A percentile compares a stretch with the other conserved stretches of the same genome.
Conservation (phyloP, 1,140 invertebrate species). For the Aplysia californica region DNA sequence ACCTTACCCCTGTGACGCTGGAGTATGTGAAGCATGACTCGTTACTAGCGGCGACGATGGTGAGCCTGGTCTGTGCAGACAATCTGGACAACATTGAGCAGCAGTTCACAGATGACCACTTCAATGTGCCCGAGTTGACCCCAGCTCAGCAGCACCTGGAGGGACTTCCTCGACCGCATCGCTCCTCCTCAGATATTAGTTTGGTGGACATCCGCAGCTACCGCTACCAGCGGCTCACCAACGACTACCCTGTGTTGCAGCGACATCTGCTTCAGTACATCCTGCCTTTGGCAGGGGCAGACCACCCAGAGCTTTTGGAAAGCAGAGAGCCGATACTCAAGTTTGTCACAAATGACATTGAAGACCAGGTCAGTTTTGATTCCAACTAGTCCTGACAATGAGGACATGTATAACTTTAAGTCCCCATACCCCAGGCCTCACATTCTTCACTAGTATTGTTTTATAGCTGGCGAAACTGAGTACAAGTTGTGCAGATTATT, state of each 20-base stretch:
- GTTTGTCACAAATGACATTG: conserved; percentile 57
- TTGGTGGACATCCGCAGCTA: conserved; percentile 62
- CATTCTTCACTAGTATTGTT: too few species aligned
- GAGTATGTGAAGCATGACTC: conserved; percentile 62
- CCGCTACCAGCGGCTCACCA: conserved; percentile 56
- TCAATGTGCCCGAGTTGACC: conserved; percentile 29
- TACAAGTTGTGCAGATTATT: too few species aligned
- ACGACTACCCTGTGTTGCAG: conserved; percentile 57
- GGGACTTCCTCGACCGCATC: conserved; percentile 20
- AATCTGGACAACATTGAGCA: conserved; percentile 57
- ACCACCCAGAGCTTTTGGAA: conserved; percentile 53
- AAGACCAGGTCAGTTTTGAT: conserved; percentile 39
- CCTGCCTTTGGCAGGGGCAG: conserved; percentile 54
- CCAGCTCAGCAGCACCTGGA: neutral
- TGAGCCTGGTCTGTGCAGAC: conserved; percentile 61
- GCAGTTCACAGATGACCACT: conserved; percentile 52
- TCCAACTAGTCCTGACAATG: too few species aligned
- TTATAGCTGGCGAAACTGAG: too few species aligned
- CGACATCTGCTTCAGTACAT: conserved; percentile 57
- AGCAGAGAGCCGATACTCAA: conserved; percentile 58
- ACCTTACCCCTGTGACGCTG: conserved; percentile 55
- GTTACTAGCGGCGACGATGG: conserved; percentile 58
- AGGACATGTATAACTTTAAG: neutral
- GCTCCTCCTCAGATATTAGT: conserved; percentile 57
- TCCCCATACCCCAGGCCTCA: too few species aligned